A percentile compares a stretch with the other conserved stretches of the same genome.
Evolutionary conservation across 2,888 invertebrate species (phyloP).

Genomic region (Drosophila helvetica): DNA sequence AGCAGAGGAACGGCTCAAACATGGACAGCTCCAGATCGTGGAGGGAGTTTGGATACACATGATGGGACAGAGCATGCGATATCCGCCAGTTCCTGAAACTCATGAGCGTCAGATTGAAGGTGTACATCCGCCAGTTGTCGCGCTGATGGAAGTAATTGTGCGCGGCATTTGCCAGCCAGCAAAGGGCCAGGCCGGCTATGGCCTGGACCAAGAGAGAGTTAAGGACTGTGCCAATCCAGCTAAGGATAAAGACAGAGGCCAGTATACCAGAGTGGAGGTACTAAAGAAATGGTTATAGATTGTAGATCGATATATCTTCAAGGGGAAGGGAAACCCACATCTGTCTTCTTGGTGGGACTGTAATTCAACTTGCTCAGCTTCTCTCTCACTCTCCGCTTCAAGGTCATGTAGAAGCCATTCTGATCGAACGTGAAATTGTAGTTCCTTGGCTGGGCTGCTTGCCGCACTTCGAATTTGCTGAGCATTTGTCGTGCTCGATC

Average conservation of each 20-base stretch:
- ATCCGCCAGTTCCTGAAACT: constrained; percentile 88
- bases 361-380: constrained; percentile 85
- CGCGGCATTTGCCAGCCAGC: constrained; percentile 86
- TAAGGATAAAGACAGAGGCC: constrained; percentile 71
- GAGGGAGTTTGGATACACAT: constrained; percentile 90
- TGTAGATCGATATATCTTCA: background rate
- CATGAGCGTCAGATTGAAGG: constrained; percentile 88
- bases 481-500: constrained; percentile 86
- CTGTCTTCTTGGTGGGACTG: constrained; percentile 72
- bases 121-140: constrained; percentile 91
- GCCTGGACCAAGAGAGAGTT: constrained; percentile 68
- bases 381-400: constrained; percentile 86
- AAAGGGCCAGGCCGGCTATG: constrained; percentile 86
- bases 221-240: constrained; percentile 70
- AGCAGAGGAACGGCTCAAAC: constrained; percentile 88
- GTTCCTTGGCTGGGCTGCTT: constrained; percentile 87
- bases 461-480: constrained; percentile 87
- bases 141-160: constrained; percentile 91
- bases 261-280: constrained; percentile 63
- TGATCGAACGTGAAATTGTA: constrained; percentile 89
- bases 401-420: constrained; percentile 89
- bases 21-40: constrained; percentile 89
- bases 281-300: constrained; percentile 36
- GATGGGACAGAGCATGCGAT: constrained; percentile 90
- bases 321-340: constrained; percentile 56